Conservation (phyloP, 2,113 vertebrate species). For the Spheniscus mendiculus region DNA sequence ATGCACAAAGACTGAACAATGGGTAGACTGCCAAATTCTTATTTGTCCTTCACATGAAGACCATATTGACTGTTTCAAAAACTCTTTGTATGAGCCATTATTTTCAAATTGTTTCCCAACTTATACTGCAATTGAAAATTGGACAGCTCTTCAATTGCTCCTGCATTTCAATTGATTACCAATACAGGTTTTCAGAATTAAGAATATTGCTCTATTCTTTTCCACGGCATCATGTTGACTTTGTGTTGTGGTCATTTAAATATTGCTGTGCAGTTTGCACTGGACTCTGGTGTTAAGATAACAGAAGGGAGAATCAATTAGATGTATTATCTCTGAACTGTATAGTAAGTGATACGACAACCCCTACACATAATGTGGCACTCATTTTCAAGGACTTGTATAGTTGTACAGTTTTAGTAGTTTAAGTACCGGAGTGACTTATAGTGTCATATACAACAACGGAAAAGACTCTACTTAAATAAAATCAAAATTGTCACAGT, state of each 20-base stretch:
- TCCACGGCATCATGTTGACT: constrained; percentile 71
- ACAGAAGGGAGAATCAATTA: constrained; percentile 79
- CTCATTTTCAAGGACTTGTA: constrained; percentile 70
- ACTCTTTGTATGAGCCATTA: constrained; percentile 90
- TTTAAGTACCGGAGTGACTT: not conserved
- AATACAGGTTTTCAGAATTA: constrained; percentile 89
- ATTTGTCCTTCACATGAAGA: constrained; percentile 93
- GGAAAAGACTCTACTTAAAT: not conserved
- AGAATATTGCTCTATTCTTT: constrained; percentile 81
- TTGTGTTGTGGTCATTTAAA: constrained; percentile 86
- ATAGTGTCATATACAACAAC: not conserved
- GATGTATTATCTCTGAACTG: constrained; percentile 77
- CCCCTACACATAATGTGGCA: constrained; percentile 8
- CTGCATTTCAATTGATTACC: constrained; percentile 96
- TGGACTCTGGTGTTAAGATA: constrained; percentile 75
- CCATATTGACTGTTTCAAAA: constrained; percentile 91
- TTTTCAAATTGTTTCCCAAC: constrained; percentile 99
- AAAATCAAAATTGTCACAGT: not conserved
- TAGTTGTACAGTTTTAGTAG: not conserved
- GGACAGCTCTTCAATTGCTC: constrained; percentile 96
- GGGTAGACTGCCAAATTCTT: constrained; percentile 73
- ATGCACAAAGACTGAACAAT: constrained; percentile 62
- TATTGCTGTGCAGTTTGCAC: constrained; percentile 76
- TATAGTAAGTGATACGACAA: constrained; percentile 52
- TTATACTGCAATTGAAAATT: constrained; percentile 93